A percentile compares a stretch with the other conserved stretches of the same genome.
phyloP scores from a whole-genome alignment of 1,140 invertebrate genomes.

The Dufourea novaeangliae region DNA sequence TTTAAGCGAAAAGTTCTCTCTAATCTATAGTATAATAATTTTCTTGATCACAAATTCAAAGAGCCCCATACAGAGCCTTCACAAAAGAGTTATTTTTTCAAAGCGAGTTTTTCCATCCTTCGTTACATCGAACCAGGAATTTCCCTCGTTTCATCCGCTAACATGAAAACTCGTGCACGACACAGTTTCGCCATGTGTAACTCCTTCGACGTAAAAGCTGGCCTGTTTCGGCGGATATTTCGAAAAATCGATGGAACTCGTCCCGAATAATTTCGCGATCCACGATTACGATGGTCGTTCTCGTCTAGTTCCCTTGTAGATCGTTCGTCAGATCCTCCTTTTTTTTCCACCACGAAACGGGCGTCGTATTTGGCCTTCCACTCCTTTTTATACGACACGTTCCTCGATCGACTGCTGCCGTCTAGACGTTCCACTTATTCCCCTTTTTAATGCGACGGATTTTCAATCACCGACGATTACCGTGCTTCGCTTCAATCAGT shows the following conservation, averaged over 20 bases:
- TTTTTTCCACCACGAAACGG: neutral
- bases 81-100: neutral
- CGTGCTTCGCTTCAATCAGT: conserved; percentile 3
- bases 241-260: neutral
- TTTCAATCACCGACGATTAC: conserved; percentile 50
- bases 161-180: conserved; percentile 16
- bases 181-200: conserved; percentile 21
- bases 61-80: neutral
- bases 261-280: conserved; percentile 24
- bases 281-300: neutral
- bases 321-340: neutral
- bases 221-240: neutral
- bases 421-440: conserved; percentile 42
- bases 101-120: neutral
- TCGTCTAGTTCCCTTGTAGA: neutral
- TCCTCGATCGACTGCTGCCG: conserved; percentile 2
- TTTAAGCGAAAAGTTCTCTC: too few relatives aligned
- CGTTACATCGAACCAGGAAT: conserved; percentile 1
- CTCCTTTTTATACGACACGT: neutral
- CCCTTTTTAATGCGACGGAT: conserved; percentile 28
- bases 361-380: neutral
- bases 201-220: neutral
- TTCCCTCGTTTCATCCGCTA: neutral
- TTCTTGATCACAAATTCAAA: neutral
- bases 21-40: too few relatives aligned